Conservation (phyloP, 2,797 vertebrate genomes). For the Myotis planiceps region DNA sequence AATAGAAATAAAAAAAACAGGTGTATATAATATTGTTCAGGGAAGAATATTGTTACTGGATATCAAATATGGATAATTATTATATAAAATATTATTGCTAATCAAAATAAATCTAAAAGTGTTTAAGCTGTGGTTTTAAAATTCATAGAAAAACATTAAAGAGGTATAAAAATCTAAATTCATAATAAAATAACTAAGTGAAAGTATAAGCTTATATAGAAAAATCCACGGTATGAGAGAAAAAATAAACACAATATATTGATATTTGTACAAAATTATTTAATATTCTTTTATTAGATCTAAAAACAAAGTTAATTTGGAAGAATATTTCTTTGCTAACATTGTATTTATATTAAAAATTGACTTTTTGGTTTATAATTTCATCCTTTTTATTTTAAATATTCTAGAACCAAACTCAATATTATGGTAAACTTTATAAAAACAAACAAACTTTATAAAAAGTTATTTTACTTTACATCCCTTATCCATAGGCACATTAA, state of each 20-base stretch:
- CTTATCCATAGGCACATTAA: background rate
- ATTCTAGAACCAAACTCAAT: conserved; percentile 38
- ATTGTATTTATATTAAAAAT: conserved; percentile 43
- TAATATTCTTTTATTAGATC: conserved; percentile 63
- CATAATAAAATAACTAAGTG: background rate
- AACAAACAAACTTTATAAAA: background rate
- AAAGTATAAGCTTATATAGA: background rate
- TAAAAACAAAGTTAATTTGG: conserved; percentile 57
- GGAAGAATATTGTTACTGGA: background rate
- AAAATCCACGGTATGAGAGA: background rate
- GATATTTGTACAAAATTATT: conserved; percentile 74
- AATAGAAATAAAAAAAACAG: background rate
- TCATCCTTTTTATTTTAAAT: conserved; percentile 31
- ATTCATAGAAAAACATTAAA: background rate
- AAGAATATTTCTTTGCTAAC: conserved; percentile 53
- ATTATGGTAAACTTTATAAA: background rate
- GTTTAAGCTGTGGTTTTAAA: background rate
- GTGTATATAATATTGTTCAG: background rate
- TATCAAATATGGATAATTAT: background rate
- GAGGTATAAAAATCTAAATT: conserved; percentile 3
- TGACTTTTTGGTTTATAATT: conserved; percentile 48
- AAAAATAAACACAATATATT: conserved; percentile 10
- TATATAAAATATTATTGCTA: background rate
- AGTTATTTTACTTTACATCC: conserved; percentile 25
- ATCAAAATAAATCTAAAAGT: background rate